Evolutionary conservation across 1,140 invertebrate genomes (phyloP).

Genomic region (Bombus consobrinus): DNA sequence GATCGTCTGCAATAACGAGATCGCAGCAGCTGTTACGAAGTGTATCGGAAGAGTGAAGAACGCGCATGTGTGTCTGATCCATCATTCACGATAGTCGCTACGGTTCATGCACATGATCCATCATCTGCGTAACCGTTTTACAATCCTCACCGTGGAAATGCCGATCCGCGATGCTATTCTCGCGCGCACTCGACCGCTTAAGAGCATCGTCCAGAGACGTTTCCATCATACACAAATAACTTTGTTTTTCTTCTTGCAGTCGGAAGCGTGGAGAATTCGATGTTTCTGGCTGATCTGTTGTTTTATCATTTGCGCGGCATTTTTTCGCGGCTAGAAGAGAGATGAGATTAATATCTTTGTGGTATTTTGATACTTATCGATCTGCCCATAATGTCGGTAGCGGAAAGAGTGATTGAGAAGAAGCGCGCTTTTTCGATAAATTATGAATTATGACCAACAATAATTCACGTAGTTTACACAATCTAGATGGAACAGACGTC

Average conservation of each 20-base stretch:
- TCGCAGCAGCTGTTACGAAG: not conserved
- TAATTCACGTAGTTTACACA: no score
- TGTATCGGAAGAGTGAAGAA: not conserved
- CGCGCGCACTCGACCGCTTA: constrained; percentile 6
- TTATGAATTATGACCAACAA: no score
- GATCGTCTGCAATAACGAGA: not conserved
- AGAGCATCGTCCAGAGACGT: not conserved
- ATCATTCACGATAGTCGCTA: constrained; percentile 51
- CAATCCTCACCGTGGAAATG: constrained; percentile 54
- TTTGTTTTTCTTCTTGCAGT: not conserved
- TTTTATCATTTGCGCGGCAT: not conserved
- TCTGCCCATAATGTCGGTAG: no score
- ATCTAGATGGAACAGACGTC: no score
- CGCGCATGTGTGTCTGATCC: constrained; percentile 35
- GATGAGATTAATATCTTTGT: not conserved
- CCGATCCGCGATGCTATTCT: constrained; percentile 56
- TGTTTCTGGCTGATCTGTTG: not conserved
- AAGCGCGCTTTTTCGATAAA: no score
- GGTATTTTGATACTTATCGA: not conserved
- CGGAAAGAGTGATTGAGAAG: no score
- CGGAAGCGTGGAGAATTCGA: constrained; percentile 7
- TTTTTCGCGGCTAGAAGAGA: not conserved
- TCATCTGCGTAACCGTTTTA: constrained; percentile 49
- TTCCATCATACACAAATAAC: not conserved
- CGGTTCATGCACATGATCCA: constrained; percentile 51